These are phyloP conservation scores for Trematocara marginatum DNA, from an alignment of 2,113 vertebrate species.

Conservation along the genomic window DNA sequence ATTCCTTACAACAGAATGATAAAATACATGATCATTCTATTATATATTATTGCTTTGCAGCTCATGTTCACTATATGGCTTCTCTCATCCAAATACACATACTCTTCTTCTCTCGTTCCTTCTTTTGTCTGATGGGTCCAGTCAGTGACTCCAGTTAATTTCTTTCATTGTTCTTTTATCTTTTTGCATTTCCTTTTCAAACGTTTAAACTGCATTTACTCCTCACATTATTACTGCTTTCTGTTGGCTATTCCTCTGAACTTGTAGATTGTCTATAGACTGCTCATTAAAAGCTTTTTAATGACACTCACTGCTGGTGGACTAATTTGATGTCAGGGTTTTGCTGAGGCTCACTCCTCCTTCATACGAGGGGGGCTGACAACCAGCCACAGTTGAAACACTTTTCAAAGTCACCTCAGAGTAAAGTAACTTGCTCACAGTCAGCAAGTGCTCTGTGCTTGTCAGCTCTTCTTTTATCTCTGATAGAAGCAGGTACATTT, in stretches of 20 bases:
- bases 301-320: not conserved
- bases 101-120: not conserved
- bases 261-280: not conserved
- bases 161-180: not conserved
- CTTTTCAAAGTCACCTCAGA: slow-evolving; percentile 12
- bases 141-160: not conserved
- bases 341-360: not conserved
- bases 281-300: not conserved
- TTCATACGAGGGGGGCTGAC: not conserved
- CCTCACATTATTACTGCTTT: not conserved
- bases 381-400: not conserved
- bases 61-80: not conserved
- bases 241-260: not conserved
- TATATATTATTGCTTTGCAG: not conserved
- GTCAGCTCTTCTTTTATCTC: not conserved
- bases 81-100: not conserved
- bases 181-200: not conserved
- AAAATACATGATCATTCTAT: not conserved
- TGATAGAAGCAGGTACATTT: not conserved
- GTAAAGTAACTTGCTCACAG: not conserved
- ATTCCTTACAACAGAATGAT: not conserved
- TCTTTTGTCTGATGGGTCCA: not conserved
- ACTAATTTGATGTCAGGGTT: not conserved
- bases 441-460: not conserved
- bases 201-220: not conserved